Base-by-base conservation (phyloP, 2,888 invertebrate genomes). In the Caenorhabditis angaria region DNA sequence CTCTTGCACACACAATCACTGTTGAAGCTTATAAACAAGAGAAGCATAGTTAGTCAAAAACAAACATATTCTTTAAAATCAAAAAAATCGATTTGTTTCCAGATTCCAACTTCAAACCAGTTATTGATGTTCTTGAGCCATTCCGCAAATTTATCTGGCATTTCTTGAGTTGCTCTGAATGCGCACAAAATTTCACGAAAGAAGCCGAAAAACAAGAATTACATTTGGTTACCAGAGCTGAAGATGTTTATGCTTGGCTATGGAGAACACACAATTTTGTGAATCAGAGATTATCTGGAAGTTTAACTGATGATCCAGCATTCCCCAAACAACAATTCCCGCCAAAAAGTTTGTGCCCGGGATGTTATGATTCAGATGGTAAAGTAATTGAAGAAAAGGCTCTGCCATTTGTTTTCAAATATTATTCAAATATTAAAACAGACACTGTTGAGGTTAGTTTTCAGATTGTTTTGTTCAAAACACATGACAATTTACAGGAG, bases 241-340 rank as follows among this genome's bases (percentile, higher is more conserved):
- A 93, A 65, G 93, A 94, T 70, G 92, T 89, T 24, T 91, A 96
- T 0, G 88, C 96, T 50, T 97, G 96, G 95, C 89, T 97, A 27
- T 97, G 97, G 97, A 91, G 91, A 83, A 93, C 94, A 0, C 97
- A 97, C 88, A 97, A 97, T 88, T 87, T 92, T 88, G 97, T 94
- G 0, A 99, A 99, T 88, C 90, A 92, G 77, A 91, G 97, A 79
- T 90, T 99, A 28, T 91, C 93, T 25, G 93, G 94, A 0, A 94
- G 88, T n/a, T 83, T 82, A 1, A 93, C 94, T 0, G 96, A 97
- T 89, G 97, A 99, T 89, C 94, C 96, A 0, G 88, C 91, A 62
- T 92, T 92, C 88, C 94, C 93, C 0, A 99, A 99, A 89, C 90
- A 92, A 24, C 78, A 78, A 41, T 80, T 80, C 73, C 80, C 80